Conservation (phyloP, 1,140 invertebrate species). For the Hestina assimilis region DNA sequence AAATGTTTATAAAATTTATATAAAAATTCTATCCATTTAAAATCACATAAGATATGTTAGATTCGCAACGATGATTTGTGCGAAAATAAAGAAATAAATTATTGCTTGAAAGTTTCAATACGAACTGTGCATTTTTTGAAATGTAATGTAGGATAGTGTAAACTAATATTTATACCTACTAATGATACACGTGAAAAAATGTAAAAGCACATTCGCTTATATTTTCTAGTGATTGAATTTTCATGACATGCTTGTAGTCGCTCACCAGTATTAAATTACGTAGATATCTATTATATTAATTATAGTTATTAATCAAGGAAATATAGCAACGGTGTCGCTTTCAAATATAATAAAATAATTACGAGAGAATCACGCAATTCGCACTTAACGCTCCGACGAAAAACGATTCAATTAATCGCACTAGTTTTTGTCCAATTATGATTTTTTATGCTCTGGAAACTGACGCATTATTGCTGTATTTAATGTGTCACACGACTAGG, state of each 20-base stretch:
- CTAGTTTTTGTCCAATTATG: constrained; percentile 24
- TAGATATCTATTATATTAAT: not conserved
- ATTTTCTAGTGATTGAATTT: not conserved
- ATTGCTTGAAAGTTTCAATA: too few relatives aligned
- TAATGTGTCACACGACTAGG: constrained; percentile 19
- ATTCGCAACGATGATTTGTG: too few relatives aligned
- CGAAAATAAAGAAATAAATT: too few relatives aligned
- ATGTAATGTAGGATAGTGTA: too few relatives aligned
- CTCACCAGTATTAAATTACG: not conserved
- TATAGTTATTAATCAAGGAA: not conserved
- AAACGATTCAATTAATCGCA: constrained; percentile 22
- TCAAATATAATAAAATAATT: not conserved
- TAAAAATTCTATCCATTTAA: too few relatives aligned
- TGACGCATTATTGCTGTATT: constrained; percentile 11
- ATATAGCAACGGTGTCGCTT: not conserved
- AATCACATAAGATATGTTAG: too few relatives aligned
- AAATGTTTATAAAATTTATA: too few relatives aligned
- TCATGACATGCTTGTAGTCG: not conserved
- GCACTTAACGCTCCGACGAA: constrained; percentile 11
- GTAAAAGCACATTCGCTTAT: not conserved
- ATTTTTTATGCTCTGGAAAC: constrained; percentile 28
- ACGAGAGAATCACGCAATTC: constrained; percentile 18
- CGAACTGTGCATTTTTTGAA: too few relatives aligned
- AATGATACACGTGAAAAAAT: too few relatives aligned
- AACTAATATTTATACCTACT: too few relatives aligned